phyloP scores from a whole-genome alignment of 2,888 invertebrate genomes.

The Micropterix aruncella region DNA sequence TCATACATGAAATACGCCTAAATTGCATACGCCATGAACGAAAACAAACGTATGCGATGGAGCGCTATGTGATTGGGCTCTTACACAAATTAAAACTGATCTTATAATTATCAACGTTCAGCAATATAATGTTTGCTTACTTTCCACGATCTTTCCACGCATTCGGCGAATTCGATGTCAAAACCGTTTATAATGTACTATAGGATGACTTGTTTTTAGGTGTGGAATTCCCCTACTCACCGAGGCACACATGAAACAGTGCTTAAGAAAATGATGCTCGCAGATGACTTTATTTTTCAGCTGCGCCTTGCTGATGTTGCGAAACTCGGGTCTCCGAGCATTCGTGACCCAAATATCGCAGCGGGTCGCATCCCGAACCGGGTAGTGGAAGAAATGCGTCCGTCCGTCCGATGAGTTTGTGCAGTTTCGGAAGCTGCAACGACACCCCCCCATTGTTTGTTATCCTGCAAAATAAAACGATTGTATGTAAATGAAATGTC shows the following conservation, averaged over 20 bases:
- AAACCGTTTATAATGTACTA: too few relatives aligned
- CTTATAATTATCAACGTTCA: too few relatives aligned
- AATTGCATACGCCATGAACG: too few relatives aligned
- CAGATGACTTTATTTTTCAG: slow-evolving; percentile 45
- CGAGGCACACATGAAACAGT: slow-evolving; percentile 29
- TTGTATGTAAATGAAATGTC: neutral
- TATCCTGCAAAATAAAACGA: neutral
- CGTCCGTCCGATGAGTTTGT: slow-evolving; percentile 32
- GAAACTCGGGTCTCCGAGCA: slow-evolving; percentile 35
- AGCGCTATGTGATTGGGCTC: too few relatives aligned
- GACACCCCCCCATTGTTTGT: slow-evolving; percentile 40
- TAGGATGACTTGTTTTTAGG: too few relatives aligned
- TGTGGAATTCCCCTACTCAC: too few relatives aligned
- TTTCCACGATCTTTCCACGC: too few relatives aligned
- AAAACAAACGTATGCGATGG: too few relatives aligned
- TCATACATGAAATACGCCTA: too few relatives aligned
- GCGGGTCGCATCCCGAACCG: slow-evolving; percentile 40
- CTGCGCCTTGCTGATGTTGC: slow-evolving; percentile 39
- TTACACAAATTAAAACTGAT: too few relatives aligned
- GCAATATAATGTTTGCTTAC: too few relatives aligned
- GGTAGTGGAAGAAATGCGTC: slow-evolving; percentile 47
- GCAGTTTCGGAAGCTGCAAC: slow-evolving; percentile 42
- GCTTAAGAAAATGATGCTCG: slow-evolving; percentile 41
- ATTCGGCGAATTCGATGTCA: too few relatives aligned
- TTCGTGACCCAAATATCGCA: slow-evolving; percentile 44